Evolutionary conservation across 2,113 vertebrate genomes (phyloP), one percentile per base, ranked within the genome.

Genomic region (Chionis minor): DNA sequence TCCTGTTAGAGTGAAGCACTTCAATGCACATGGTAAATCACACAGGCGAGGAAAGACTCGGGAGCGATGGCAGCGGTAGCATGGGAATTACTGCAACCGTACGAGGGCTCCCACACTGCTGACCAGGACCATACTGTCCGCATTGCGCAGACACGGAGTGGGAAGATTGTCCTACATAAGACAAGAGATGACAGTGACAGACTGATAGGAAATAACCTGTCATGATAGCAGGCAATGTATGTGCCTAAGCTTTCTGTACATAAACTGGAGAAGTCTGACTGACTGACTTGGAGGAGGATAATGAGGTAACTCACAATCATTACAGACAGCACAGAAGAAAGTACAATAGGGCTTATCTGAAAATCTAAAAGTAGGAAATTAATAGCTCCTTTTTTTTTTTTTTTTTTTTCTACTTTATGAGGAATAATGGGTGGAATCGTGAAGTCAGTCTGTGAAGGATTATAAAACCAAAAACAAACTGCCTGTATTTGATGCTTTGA

Each of bases 261-360:
- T 75, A 81, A 90, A 92, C 61, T 56, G 81, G 52, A 75, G 65
- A 95, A 96, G 73, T 35, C 91, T 91, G 94, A 96, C 92, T 91
- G 95, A 97, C 73, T 94, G 95, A 96, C 93, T 95, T 85, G 87
- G 73, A 90, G 87, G 49, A 97, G 73, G 84, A 96, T 97, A 96
- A 97, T 91, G 95, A 96, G 94, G 78, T 79, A 96, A 56, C 95
- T 96, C 84, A 92, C 84, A 89, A 87, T 87, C 86, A 96, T 95
- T 95, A 96, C 86, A 91, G 94, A 86, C 91, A 96, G 87, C 89
- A 92, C 61, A 71, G 81, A 33, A 95, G 56, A 85, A 91, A 91
- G 61, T 89, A 96, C 91, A 97, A 90, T 87, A 79, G 66, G 56
- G 78, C 40, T 96, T 96, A 95, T 95, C 93, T 85, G 70, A 92